Conservation (phyloP, 2,113 vertebrate genomes). For the Lepisosteus oculatus region DNA sequence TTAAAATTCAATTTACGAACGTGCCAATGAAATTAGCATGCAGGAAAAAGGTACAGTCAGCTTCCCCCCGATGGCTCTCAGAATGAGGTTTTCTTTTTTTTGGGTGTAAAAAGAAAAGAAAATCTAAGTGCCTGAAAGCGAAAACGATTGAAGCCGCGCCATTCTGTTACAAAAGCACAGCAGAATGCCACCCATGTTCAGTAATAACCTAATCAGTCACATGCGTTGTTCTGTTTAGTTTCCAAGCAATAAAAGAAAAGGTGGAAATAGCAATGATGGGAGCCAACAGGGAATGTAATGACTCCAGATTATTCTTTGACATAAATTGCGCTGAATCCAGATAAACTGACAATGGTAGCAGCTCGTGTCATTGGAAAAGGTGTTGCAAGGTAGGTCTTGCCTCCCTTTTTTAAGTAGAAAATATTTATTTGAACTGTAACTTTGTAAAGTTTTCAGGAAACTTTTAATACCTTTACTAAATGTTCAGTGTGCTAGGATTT, state of each 20-base stretch:
- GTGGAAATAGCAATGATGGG: slow-evolving; percentile 14
- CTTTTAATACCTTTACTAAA: too few species aligned
- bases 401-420: too few species aligned
- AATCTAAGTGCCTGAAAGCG: slow-evolving; percentile 17
- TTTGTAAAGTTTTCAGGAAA: too few species aligned
- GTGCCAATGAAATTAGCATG: slow-evolving; percentile 20
- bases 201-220: slow-evolving; percentile 12
- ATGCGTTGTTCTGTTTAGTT: slow-evolving; percentile 19
- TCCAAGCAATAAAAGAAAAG: slow-evolving; percentile 21
- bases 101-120: slow-evolving; percentile 9
- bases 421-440: too few species aligned
- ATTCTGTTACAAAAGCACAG: not conserved
- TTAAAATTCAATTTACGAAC: slow-evolving; percentile 33
- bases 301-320: slow-evolving; percentile 15
- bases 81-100: slow-evolving; percentile 3
- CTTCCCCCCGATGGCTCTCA: not conserved
- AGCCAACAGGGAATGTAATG: slow-evolving; percentile 13
- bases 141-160: not conserved
- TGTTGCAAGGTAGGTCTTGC: too few species aligned
- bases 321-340: too few species aligned
- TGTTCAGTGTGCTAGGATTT: too few species aligned
- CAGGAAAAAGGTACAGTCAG: slow-evolving; percentile 13
- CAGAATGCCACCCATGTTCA: slow-evolving; percentile 1
- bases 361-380: too few species aligned
- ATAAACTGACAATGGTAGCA: too few species aligned